Evolutionary conservation across 1,140 invertebrate genomes (phyloP), one percentile per base, ranked within the genome.

Genomic region (Neodiprion virginianus): DNA sequence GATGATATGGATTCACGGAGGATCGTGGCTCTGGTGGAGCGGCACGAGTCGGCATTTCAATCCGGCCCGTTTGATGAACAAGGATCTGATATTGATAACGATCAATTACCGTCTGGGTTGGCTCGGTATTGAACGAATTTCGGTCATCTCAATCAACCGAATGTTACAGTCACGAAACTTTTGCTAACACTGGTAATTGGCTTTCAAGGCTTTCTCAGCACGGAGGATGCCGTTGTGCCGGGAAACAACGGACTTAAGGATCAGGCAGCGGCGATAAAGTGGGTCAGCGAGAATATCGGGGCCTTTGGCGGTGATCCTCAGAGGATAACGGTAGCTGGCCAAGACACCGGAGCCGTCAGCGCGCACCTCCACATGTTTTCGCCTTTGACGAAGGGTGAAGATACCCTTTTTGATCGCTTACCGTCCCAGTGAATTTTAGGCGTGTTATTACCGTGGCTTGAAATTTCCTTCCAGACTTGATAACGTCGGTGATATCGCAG

Each of bases 1-100:
- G 0, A 89, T 94, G 83, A 89, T 94, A 2, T 94, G 88, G 81
- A 90, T 95, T 21, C 91, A 93, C 81, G 93, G 93, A 9, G 94
- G 94, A 40, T 90, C 85, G 48, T 92, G 93, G 75, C 79, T 83
- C 5, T 75, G 82, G 14, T 91, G 91, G 0, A 89, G 88, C 65
- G 89, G 79, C 9, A 79, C 76, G 47, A 76, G 78, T 8, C 75
- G 77, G 9, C 14, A 84, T 0, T 87, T 88, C 78, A 87, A 86
- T 17, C 86, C 88, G 1, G 85, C 87, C 65, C 87, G 89, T 67
- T 87, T 92, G n/a, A 77, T 89, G 8, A 80, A 84, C 28, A 86
- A 90, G 8, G 85, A 89, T 65, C 82, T 92, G 5, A 85, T 92
- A 50, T 75, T 92, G 1, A 90, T 92, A 5, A 89, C 90, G 0